Evolutionary conservation across 2,797 vertebrate genomes (phyloP).

Genomic region (Perdix hodgsoniae): DNA sequence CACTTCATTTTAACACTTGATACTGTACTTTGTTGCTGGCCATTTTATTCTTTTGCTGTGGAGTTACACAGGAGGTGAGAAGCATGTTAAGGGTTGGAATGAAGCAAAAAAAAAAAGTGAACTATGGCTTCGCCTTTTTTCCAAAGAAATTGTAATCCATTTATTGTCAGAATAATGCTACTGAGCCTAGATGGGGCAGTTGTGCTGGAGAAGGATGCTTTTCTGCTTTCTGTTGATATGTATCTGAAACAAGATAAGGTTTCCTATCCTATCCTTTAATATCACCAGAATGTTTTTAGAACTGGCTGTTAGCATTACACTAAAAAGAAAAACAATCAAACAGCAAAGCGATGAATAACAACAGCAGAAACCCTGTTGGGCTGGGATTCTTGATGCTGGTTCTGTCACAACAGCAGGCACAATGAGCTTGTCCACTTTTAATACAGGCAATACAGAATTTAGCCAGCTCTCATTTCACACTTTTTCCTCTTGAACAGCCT

Average conservation of each 20-base stretch:
- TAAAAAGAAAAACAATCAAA: not conserved
- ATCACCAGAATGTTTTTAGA: not conserved
- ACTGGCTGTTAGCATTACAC: not conserved
- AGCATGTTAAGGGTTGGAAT: not conserved
- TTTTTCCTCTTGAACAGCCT: not conserved
- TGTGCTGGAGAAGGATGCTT: not conserved
- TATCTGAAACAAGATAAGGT: not conserved
- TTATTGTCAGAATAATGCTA: not conserved
- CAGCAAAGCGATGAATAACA: not conserved
- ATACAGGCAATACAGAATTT: rapidly evolving
- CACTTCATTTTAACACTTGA: not conserved
- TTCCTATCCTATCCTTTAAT: not conserved
- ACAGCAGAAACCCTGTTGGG: not conserved
- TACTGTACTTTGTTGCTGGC: not conserved
- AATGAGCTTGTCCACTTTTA: not conserved
- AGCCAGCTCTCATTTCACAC: not conserved
- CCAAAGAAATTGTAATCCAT: not conserved
- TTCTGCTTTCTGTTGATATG: not conserved
- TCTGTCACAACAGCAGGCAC: not conserved
- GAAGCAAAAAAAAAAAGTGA: not conserved
- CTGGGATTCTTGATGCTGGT: not conserved
- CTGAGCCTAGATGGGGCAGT: not conserved
- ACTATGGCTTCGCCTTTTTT: not conserved
- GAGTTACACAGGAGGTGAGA: not conserved
- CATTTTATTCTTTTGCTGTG: not conserved